Evolutionary conservation across 2,113 vertebrate species (phyloP), one percentile per base, ranked within the genome.

Genomic region (Bagarius yarrelli): DNA sequence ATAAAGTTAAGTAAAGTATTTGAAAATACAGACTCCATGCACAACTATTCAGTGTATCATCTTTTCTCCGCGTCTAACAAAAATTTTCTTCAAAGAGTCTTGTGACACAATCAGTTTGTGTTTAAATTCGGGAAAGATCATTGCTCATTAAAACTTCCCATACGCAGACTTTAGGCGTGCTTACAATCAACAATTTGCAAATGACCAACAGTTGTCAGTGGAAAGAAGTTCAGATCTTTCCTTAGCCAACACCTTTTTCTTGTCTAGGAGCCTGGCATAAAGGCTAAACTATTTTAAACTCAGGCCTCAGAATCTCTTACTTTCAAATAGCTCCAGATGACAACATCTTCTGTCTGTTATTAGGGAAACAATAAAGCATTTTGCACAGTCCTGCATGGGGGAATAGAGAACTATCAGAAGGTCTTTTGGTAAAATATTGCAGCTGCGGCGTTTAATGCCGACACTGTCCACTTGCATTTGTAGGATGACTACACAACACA

Each of bases 261-360:
- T 9, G 47, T 67, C 61, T 79, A 47, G 52, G 25, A 80, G 52
- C 30, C 32, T 25, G 50, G 50, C 59, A 56, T 30, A 44, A 53
- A 66, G 56, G 70, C 57, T 27, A 21, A 74, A 25, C 60, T 30
- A 64, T 74, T 50, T 66, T 44, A 56, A 40, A 56, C n/a, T 76
- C 50, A n/a, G 57, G 36, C 52, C 52, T 71, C 36, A 50, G 34
- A 60, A 13, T 73, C 36, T 67, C 47, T 81, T 60, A 16, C 21
- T 52, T 81, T 76, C 61, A 76, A 81, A 81, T 56, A 60, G 5
- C 44, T 81, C 60, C 72, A 76, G 80, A 69, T 81, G 72, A 81
- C 73, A 66, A 11, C 44, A 25, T 61, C 57, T 59, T 79, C 69
- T 81, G 47, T 34, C 52, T 69, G 80, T 81, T 70, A 55, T 74